Evolutionary conservation across 2,888 invertebrate species (phyloP).

Genomic region (Xanthia icteritia): DNA sequence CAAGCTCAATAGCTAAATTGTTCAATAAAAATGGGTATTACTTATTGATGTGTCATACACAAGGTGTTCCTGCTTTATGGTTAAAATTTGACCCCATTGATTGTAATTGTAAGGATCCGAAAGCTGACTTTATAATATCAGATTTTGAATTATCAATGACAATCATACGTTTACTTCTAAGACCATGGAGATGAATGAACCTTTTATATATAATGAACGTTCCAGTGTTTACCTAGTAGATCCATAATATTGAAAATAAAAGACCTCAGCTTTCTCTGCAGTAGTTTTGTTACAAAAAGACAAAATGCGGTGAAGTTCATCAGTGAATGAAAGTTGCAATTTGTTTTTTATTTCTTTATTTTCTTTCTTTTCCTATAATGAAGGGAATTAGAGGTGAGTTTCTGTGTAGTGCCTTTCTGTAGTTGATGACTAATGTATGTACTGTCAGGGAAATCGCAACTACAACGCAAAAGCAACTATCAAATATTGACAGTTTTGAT

Average conservation of each 20-base stretch:
- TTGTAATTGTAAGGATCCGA: neutral
- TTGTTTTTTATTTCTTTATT: conserved; percentile 6
- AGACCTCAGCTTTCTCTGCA: conserved; percentile 55
- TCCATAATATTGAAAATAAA: conserved; percentile 51
- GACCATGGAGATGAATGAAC: neutral
- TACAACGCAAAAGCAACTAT: neutral
- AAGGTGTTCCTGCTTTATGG: neutral
- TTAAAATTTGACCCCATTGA: neutral
- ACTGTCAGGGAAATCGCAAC: neutral
- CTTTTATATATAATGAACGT: neutral
- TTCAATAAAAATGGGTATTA: no score
- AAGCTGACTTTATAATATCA: neutral
- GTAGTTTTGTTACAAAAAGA: conserved; percentile 37
- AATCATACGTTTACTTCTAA: neutral
- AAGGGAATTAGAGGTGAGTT: conserved; percentile 19
- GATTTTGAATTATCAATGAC: neutral
- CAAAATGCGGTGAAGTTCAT: conserved; percentile 46
- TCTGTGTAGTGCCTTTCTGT: neutral
- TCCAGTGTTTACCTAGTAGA: neutral
- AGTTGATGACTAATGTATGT: neutral
- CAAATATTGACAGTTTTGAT: neutral
- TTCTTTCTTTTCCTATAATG: neutral
- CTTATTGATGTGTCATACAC: no score
- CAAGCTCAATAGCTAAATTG: no score
- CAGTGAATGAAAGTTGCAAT: conserved; percentile 56